Conservation (phyloP, 64 coral and sea anemone species). For the Montipora efflorescens region DNA sequence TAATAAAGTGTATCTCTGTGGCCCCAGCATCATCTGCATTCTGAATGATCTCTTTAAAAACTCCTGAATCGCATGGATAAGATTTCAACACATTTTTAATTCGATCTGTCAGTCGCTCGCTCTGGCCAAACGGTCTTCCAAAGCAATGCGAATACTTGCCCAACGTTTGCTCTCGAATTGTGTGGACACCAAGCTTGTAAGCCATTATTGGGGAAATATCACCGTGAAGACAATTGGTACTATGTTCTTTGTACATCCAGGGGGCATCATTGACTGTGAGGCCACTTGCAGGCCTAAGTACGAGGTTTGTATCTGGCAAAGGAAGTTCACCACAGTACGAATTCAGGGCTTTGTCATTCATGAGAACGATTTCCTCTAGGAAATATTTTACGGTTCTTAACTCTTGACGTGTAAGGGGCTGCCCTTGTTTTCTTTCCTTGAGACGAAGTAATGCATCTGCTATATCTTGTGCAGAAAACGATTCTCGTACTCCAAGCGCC, state of each 20-base stretch:
- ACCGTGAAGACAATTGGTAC: constrained; percentile 61
- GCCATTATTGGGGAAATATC: constrained; percentile 84
- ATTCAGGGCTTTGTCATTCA: constrained; percentile 52
- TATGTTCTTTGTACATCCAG: constrained; percentile 63
- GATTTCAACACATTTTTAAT: constrained; percentile 78
- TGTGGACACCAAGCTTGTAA: constrained; percentile 80
- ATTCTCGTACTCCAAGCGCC: constrained; percentile 73
- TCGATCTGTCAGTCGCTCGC: constrained; percentile 77
- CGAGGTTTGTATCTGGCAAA: constrained; percentile 76
- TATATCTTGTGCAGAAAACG: constrained; percentile 76
- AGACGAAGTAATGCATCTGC: constrained; percentile 75
- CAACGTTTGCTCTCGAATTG: constrained; percentile 66
- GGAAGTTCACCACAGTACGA: constrained; percentile 60
- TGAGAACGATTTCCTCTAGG: constrained; percentile 77
- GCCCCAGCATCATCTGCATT: constrained; percentile 93
- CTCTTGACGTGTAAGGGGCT: constrained; percentile 64
- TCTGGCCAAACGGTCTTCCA: constrained; percentile 94
- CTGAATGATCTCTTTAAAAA: constrained; percentile 93
- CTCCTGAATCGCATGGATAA: constrained; percentile 89
- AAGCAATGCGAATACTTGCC: constrained; percentile 80
- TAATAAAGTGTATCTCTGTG: constrained; percentile 88
- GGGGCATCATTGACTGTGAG: constrained; percentile 90
- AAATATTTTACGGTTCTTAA: constrained; percentile 80
- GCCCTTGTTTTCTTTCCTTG: constrained; percentile 70
- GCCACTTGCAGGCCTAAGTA: constrained; percentile 65